Evolutionary conservation across 2,888 invertebrate species (phyloP).

Genomic region (Strigamia transsilvanica): DNA sequence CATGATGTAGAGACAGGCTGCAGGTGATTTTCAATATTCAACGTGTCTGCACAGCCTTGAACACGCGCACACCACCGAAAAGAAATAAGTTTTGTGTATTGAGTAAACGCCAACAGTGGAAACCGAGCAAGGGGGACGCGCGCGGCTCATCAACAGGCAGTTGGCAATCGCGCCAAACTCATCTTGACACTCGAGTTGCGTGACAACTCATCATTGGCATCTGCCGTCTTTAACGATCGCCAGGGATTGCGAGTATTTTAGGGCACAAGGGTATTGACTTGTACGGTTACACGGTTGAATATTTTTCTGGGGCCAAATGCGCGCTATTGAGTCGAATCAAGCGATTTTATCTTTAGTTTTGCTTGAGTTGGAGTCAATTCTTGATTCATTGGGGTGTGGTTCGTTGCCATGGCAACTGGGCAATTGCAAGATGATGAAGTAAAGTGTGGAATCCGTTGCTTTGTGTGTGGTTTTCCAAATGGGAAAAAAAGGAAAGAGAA

Average conservation of each 20-base stretch:
- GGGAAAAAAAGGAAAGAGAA: neutral
- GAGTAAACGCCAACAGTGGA: slow-evolving; percentile 4
- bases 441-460: slow-evolving; percentile 39
- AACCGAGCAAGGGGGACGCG: neutral
- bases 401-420: slow-evolving; percentile 21
- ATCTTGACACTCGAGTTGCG: slow-evolving; percentile 41
- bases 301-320: neutral
- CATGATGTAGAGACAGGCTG: slow-evolving; percentile 47
- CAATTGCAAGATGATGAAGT: slow-evolving; percentile 25
- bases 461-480: slow-evolving; percentile 48
- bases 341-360: slow-evolving; percentile 38
- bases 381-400: slow-evolving; percentile 46
- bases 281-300: slow-evolving; percentile 18
- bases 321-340: neutral
- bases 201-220: slow-evolving; percentile 46
- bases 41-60: slow-evolving; percentile 18
- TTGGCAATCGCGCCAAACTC: slow-evolving; percentile 39
- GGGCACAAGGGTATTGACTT: slow-evolving; percentile 28
- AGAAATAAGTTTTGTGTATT: slow-evolving; percentile 44
- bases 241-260: slow-evolving; percentile 3
- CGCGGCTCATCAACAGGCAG: slow-evolving; percentile 41
- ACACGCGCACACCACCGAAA: neutral
- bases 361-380: slow-evolving; percentile 41
- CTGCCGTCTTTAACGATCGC: slow-evolving; percentile 42
- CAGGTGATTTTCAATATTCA: slow-evolving; percentile 48